Evolutionary conservation across 2,113 vertebrate species (phyloP).

Genomic region (Cyanistes caeruleus): DNA sequence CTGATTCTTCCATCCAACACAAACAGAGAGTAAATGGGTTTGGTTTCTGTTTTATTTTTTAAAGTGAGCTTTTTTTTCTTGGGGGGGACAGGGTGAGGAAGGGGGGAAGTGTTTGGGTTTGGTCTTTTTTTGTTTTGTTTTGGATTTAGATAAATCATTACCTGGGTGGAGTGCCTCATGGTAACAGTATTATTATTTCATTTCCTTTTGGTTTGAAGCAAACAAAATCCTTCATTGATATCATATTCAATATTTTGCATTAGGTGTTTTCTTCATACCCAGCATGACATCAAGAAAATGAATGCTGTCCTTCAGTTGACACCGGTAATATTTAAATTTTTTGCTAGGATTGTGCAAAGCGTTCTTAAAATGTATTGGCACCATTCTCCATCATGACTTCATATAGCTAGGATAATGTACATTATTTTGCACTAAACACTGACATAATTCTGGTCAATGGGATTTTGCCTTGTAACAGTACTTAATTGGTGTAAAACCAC

Average conservation of each 20-base stretch:
- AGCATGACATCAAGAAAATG: neutral
- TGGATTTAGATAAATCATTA: conserved; percentile 1
- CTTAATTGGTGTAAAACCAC: neutral
- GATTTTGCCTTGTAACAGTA: conserved; percentile 9
- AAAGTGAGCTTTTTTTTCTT: neutral
- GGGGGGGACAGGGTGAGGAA: rapidly evolving
- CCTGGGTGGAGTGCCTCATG: neutral
- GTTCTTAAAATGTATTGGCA: neutral
- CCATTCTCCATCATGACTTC: conserved; percentile 6
- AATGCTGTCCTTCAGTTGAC: conserved; percentile 10
- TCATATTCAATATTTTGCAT: neutral
- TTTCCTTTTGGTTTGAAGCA: conserved; percentile 9
- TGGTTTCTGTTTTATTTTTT: neutral
- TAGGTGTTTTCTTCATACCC: neutral
- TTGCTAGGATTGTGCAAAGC: neutral
- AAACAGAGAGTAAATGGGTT: neutral
- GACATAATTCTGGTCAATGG: conserved; percentile 9
- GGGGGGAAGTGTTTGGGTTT: neutral
- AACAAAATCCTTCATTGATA: conserved; percentile 1
- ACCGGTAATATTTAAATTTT: conserved; percentile 4
- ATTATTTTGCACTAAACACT: conserved; percentile 43
- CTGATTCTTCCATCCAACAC: neutral
- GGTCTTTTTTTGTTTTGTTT: neutral
- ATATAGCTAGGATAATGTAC: neutral
- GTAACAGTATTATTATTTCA: neutral